Percentiles rank a stretch among this genome's conserved stretches.
Evolutionary conservation across 2,797 vertebrate species (phyloP).

Genomic region (Phataginus tetradactyla): DNA sequence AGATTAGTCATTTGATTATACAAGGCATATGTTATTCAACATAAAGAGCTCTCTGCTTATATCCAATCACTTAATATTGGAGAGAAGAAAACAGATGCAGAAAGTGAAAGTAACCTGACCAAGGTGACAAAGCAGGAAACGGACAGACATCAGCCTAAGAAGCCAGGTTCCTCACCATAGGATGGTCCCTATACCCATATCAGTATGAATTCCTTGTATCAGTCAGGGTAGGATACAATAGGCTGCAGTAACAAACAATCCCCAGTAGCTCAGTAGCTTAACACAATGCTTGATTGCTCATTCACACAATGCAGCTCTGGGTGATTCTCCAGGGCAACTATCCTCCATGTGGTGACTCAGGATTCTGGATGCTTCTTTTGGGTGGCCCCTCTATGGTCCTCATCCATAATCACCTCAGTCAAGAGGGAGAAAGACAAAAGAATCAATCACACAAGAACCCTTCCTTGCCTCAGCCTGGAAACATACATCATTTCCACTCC

Average conservation of each 20-base stretch:
- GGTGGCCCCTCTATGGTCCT: neutral
- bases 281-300: neutral
- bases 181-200: accelerated
- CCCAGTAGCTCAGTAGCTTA: neutral
- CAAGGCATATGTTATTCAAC: neutral
- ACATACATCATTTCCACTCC: neutral
- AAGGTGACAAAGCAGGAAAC: neutral
- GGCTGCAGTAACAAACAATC: neutral
- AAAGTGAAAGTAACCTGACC: neutral
- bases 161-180: neutral
- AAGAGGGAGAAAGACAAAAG: neutral
- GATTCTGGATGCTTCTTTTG: neutral
- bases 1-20: neutral
- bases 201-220: neutral
- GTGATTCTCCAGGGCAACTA: neutral
- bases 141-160: neutral
- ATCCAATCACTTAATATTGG: neutral
- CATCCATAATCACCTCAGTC: neutral
- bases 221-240: neutral
- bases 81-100: neutral
- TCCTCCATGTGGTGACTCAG: neutral
- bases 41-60: neutral
- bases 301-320: accelerated
- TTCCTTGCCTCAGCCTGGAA: neutral
- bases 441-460: neutral